Base-by-base conservation (phyloP, 2,113 vertebrate species). In the Equus quagga region DNA sequence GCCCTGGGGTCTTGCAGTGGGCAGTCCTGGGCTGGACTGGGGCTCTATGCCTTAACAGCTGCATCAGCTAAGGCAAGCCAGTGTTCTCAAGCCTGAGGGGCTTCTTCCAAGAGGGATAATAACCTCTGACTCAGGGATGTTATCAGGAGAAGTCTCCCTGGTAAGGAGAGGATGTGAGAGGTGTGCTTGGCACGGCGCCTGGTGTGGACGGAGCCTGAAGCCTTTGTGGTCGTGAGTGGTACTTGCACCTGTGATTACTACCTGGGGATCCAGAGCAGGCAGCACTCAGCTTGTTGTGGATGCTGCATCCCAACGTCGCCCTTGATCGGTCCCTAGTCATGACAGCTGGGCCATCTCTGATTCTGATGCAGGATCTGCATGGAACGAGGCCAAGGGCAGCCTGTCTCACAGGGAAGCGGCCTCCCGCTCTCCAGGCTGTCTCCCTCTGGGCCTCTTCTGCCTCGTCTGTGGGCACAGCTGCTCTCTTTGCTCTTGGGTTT, bases 301-400 rank as follows among this genome's bases (percentile, higher is more conserved):
- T 6, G 51, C 33, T 0, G 5, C 44, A 1, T 3, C 41, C 75
- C 23, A 1, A 3, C 15, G 0, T 6, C 6, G 28, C 54, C 7
- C 8, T 14, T 2, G 0, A 58, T 17, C 69, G 26, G 8, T 15
- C 56, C 62, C n/a, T 36, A 21, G 46, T 26, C 60, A 1, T 0
- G 0, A 2, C 0, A 0, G 62, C 24, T 46, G 1, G n/a, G 80
- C 18, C 19, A 0, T 4, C 2, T 0, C 15, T 14, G 26, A 31
- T 26, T 51, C 58, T 8, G 7, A 89, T 1, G 0, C 5, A 12
- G 11, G 33, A 26, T 72, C 8, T 1, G 21, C 23, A 3, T 0
- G 0, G 31, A 10, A 24, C 44, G 31, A 17, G 36, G n/a, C 17
- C 1, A 13, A 0, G 8, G 21, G 28, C 49, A 44, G 21, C 1